Conservation (phyloP, 1,140 invertebrate genomes). For the Venturia canescens region DNA sequence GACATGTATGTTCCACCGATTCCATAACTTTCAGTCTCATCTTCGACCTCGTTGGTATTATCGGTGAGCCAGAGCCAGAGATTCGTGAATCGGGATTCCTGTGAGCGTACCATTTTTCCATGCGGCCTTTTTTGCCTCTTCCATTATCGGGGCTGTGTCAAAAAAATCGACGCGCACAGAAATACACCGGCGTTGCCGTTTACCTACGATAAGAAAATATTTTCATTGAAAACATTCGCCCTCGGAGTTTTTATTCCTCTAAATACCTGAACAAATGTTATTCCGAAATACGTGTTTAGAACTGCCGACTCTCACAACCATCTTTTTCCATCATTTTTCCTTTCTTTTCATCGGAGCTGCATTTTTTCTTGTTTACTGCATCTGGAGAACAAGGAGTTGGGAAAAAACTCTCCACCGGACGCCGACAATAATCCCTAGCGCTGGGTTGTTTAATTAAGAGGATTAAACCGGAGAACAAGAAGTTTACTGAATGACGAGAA, state of each 20-base stretch:
- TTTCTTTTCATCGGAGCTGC: too few species aligned
- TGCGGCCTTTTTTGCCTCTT: neutral
- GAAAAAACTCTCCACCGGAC: too few species aligned
- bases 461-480: too few species aligned
- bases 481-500: too few species aligned
- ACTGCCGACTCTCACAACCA: too few species aligned
- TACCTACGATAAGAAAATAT: conserved; percentile 14
- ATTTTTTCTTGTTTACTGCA: too few species aligned
- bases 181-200: neutral
- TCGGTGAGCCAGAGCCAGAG: conserved; percentile 21
- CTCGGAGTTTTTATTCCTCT: neutral
- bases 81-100: neutral
- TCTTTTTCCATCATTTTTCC: too few species aligned
- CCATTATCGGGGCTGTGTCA: conserved; percentile 22
- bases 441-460: too few species aligned
- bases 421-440: too few species aligned
- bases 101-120: conserved; percentile 12
- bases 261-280: neutral
- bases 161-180: conserved; percentile 20
- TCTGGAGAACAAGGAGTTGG: too few species aligned
- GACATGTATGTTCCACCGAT: conserved; percentile 10
- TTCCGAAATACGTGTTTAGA: neutral
- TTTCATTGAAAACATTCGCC: conserved; percentile 11
- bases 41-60: conserved; percentile 33
- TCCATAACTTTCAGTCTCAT: conserved; percentile 23